Conservation (phyloP, 2,797 vertebrate genomes). For the Anguilla pacifica region DNA sequence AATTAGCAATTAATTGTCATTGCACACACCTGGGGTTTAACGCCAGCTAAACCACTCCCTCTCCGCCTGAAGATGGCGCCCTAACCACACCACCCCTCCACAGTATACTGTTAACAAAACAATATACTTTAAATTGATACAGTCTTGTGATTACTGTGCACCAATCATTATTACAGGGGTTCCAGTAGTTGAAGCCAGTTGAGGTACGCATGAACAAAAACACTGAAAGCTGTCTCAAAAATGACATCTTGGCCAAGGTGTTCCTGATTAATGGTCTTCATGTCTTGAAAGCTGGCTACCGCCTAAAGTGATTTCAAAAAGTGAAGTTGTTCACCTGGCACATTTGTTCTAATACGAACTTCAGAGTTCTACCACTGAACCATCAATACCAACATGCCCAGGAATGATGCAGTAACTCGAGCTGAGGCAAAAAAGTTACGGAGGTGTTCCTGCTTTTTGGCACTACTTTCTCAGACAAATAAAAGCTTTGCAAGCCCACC, state of each 20-base stretch:
- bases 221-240: background rate
- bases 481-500: no score
- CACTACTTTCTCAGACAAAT: no score
- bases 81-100: no score
- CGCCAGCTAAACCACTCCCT: no score
- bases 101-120: background rate
- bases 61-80: no score
- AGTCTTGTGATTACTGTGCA: background rate
- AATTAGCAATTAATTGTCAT: no score
- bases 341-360: slow-evolving; percentile 34
- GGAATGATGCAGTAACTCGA: no score
- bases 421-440: no score
- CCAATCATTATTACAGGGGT: background rate
- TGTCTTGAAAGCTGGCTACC: slow-evolving; percentile 19
- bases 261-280: slow-evolving; percentile 3
- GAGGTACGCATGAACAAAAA: background rate
- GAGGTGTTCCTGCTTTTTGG: no score
- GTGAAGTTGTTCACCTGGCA: slow-evolving; percentile 28
- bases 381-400: no score
- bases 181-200: background rate
- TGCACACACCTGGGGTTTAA: no score
- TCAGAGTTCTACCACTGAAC: slow-evolving; percentile 30
- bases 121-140: background rate
- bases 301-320: slow-evolving; percentile 33
- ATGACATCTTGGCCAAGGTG: background rate